phyloP scores from a whole-genome alignment of 2,113 vertebrate species.

The Megaceryle torquata region DNA sequence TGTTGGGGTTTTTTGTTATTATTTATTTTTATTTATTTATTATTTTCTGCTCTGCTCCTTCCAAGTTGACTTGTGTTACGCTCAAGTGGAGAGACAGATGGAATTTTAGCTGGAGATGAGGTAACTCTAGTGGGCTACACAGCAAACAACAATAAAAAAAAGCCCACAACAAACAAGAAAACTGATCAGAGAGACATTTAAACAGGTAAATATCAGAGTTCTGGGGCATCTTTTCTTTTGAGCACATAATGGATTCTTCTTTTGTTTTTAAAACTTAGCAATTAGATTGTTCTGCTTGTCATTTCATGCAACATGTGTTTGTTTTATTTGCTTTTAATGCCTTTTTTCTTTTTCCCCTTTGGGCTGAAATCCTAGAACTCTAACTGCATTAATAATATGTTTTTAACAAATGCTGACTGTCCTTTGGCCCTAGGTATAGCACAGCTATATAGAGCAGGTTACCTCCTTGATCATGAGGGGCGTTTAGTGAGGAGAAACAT shows the following conservation, averaged over 20 bases:
- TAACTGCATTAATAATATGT: neutral
- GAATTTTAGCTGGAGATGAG: neutral
- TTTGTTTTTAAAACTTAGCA: neutral
- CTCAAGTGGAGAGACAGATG: neutral
- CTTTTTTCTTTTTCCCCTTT: neutral
- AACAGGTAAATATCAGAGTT: neutral
- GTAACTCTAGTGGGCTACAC: neutral
- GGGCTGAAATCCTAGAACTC: neutral
- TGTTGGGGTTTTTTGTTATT: neutral
- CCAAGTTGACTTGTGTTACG: neutral
- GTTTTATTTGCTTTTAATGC: neutral
- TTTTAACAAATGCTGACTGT: neutral
- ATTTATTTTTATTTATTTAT: neutral
- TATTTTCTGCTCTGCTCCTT: neutral
- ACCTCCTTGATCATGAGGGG: neutral
- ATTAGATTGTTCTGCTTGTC: conserved; percentile 8
- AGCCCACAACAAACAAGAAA: neutral
- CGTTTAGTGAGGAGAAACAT: neutral
- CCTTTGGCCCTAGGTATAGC: neutral
- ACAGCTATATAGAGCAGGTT: neutral
- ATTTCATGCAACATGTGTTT: neutral
- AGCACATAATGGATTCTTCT: neutral
- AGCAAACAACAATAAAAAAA: neutral
- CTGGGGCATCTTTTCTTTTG: neutral
- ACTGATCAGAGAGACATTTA: neutral